phyloP scores from a whole-genome alignment of 2,888 invertebrate genomes.

The Caenorhabditis macrosperma region DNA sequence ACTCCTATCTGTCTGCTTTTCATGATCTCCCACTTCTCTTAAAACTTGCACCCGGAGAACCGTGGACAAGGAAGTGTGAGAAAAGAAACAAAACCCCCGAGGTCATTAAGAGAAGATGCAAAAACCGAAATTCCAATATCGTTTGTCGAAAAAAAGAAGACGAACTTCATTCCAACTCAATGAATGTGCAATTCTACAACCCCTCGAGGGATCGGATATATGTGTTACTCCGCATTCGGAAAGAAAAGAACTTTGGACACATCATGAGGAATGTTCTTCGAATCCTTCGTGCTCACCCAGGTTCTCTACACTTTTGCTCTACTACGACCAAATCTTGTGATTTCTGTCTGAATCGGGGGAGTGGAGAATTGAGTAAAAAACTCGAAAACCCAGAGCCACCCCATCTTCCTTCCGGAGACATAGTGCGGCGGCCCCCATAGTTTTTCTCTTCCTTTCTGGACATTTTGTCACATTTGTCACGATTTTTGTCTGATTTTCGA shows the following conservation, averaged over 20 bases:
- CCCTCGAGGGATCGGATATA: constrained; percentile 22
- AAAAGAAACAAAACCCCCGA: background rate
- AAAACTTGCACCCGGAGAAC: too few relatives aligned
- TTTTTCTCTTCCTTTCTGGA: constrained; percentile 18
- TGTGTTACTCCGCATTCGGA: background rate
- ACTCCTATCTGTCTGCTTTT: background rate
- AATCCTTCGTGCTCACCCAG: too few relatives aligned
- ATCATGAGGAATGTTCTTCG: too few relatives aligned
- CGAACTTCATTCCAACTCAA: constrained; percentile 34
- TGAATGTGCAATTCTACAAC: constrained; percentile 22
- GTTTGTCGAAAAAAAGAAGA: constrained; percentile 17
- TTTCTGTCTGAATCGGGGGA: too few relatives aligned
- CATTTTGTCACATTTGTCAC: constrained; percentile 44
- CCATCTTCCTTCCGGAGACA: constrained; percentile 43
- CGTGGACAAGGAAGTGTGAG: too few relatives aligned
- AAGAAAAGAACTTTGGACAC: background rate
- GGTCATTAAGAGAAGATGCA: background rate
- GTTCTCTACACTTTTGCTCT: too few relatives aligned
- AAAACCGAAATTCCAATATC: constrained; percentile 17
- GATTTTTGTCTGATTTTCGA: constrained; percentile 26
- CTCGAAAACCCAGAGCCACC: constrained; percentile 29
- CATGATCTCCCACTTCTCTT: background rate
- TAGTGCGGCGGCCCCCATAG: constrained; percentile 28
- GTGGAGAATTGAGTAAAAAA: background rate
- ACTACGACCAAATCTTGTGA: background rate